phyloP scores from a whole-genome alignment of 1,140 invertebrate genomes.

The Scaptomyza graminum region DNA sequence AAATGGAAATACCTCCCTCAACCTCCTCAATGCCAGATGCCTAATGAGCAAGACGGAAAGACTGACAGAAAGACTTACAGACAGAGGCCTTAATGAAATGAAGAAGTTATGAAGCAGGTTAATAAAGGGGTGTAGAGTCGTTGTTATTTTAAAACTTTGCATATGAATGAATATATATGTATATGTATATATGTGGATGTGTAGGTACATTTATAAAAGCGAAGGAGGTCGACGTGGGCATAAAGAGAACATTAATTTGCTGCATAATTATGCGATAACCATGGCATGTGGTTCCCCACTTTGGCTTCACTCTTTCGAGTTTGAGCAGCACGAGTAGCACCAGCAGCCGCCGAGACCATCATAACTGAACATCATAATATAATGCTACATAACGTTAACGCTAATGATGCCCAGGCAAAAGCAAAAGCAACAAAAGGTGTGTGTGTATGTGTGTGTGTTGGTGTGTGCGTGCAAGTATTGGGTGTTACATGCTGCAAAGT shows the following conservation, averaged over 20 bases:
- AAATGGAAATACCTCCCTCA: neutral
- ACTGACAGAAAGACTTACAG: neutral
- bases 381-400: conserved; percentile 78
- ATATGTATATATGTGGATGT: no score
- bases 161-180: conserved; percentile 60
- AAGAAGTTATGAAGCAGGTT: conserved; percentile 23
- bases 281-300: conserved; percentile 12
- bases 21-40: neutral
- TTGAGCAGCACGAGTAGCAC: neutral
- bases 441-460: conserved; percentile 16
- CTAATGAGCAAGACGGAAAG: conserved; percentile 56
- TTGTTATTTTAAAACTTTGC: conserved; percentile 63
- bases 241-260: conserved; percentile 74
- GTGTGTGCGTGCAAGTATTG: conserved; percentile 64
- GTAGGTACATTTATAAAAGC: no score
- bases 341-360: conserved; percentile 16
- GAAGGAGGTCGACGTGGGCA: conserved; percentile 19
- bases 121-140: conserved; percentile 7
- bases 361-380: conserved; percentile 69
- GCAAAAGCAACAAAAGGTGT: conserved; percentile 57
- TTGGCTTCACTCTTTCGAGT: neutral
- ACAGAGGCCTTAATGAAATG: conserved; percentile 28
- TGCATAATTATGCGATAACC: conserved; percentile 81
- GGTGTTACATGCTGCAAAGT: conserved; percentile 80
- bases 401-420: conserved; percentile 70